Percentiles rank a stretch among this genome's conserved stretches.
Evolutionary conservation across 2,113 vertebrate species (phyloP).

Genomic region (Morone saxatilis): DNA sequence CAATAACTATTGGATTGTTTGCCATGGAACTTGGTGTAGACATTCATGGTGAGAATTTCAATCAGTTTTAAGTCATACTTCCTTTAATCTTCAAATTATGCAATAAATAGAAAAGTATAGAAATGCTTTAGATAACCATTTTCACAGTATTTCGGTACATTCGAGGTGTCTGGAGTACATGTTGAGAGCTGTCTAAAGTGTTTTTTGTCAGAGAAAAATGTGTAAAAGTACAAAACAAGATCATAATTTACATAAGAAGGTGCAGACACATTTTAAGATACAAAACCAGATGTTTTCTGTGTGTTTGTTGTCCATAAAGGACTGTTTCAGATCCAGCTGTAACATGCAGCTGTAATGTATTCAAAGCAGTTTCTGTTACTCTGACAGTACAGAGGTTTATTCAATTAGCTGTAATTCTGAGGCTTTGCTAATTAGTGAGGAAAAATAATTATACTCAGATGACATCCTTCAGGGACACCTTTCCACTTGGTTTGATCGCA

Average conservation of each 20-base stretch:
- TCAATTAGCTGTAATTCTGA: conserved; percentile 55
- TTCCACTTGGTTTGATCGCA: conserved; percentile 48
- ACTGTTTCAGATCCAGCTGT: conserved; percentile 4
- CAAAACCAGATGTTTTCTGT: conserved; percentile 14
- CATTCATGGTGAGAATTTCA: too few species aligned
- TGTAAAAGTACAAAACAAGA: background rate
- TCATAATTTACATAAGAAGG: background rate
- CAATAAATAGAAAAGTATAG: background rate
- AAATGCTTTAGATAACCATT: background rate
- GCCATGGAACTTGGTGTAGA: background rate
- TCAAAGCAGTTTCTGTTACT: background rate
- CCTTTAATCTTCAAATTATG: background rate
- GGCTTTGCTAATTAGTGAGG: conserved; percentile 64
- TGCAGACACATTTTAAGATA: conserved; percentile 8
- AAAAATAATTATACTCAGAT: conserved; percentile 53
- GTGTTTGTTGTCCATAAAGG: background rate
- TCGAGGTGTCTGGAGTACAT: background rate
- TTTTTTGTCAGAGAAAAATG: background rate
- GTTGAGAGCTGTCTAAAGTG: background rate
- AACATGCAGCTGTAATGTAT: conserved; percentile 16
- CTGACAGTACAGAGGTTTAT: conserved; percentile 43
- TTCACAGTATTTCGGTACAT: background rate
- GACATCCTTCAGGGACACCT: conserved; percentile 46
- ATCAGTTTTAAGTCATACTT: background rate
- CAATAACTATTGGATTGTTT: background rate